These are phyloP conservation scores for Slavum lentiscoides DNA, from an alignment of 2,888 invertebrate species.

Conservation along the genomic window DNA sequence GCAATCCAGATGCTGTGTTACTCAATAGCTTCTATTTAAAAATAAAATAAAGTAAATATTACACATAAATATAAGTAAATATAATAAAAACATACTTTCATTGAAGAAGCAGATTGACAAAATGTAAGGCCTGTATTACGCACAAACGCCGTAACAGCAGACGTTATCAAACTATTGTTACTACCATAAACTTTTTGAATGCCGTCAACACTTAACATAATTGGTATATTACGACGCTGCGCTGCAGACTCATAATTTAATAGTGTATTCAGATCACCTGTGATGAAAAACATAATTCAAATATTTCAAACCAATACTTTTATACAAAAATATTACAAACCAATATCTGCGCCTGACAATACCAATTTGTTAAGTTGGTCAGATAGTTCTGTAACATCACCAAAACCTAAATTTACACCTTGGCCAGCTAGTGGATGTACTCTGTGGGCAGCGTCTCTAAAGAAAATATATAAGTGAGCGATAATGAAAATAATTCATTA, in stretches of 20 bases:
- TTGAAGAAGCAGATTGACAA: conserved; percentile 27
- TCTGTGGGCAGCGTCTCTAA: conserved; percentile 83
- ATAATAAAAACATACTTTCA: conserved; percentile 36
- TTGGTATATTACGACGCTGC: conserved; percentile 85
- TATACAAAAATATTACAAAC: conserved; percentile 60
- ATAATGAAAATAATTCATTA: neutral
- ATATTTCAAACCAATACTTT: neutral
- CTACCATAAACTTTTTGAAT: conserved; percentile 78
- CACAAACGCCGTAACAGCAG: conserved; percentile 28
- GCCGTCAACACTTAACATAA: conserved; percentile 84
- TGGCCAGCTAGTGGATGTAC: conserved; percentile 97
- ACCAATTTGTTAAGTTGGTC: conserved; percentile 71
- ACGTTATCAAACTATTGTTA: conserved; percentile 7
- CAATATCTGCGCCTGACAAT: conserved; percentile 74
- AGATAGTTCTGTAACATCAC: conserved; percentile 81
- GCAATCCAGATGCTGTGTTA: conserved; percentile 39
- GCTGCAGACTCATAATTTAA: conserved; percentile 81
- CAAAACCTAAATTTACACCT: conserved; percentile 96
- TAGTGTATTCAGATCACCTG: conserved; percentile 73
- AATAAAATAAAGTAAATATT: conserved; percentile 17
- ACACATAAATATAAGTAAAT: neutral
- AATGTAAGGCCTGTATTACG: conserved; percentile 35
- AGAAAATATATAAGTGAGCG: conserved; percentile 55
- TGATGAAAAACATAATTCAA: conserved; percentile 47
- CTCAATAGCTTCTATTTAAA: conserved; percentile 29